Evolutionary conservation across 2,113 vertebrate species (phyloP).

Genomic region (Channa maculata): DNA sequence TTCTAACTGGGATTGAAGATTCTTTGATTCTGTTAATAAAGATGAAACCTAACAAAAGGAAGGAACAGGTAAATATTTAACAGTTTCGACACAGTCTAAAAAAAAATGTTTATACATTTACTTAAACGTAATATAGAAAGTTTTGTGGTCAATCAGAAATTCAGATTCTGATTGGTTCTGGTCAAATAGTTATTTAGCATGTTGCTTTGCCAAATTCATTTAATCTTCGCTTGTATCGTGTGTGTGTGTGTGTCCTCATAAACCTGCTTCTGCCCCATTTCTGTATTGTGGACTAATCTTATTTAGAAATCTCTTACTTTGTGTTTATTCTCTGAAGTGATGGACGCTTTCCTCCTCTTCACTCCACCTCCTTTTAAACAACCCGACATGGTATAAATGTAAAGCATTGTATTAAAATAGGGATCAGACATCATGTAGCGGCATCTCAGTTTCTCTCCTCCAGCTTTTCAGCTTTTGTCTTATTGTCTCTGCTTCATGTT

Average conservation of each 20-base stretch:
- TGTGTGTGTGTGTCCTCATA: constrained; percentile 11
- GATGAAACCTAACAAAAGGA: too few species aligned
- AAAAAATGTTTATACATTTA: too few species aligned
- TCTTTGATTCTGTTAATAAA: too few species aligned
- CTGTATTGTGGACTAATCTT: constrained; percentile 28
- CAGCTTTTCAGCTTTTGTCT: constrained; percentile 36
- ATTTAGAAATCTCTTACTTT: constrained; percentile 38
- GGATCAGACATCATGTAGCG: background rate
- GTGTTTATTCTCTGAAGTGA: constrained; percentile 22
- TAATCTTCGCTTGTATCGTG: background rate
- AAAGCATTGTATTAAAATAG: background rate
- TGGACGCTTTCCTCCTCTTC: background rate
- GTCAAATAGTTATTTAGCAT: background rate
- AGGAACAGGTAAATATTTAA: too few species aligned
- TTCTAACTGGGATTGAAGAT: too few species aligned
- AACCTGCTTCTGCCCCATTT: constrained; percentile 18
- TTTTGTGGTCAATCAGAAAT: too few species aligned
- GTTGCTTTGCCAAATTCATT: background rate
- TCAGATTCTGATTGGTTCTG: too few species aligned
- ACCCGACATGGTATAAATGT: background rate
- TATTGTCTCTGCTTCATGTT: constrained; percentile 27
- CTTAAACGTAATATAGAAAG: too few species aligned
- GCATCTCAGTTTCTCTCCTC: background rate
- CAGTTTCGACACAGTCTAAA: too few species aligned
- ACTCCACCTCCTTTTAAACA: background rate